Conservation (phyloP, 2,797 vertebrate species). For the Chanos chanos region DNA sequence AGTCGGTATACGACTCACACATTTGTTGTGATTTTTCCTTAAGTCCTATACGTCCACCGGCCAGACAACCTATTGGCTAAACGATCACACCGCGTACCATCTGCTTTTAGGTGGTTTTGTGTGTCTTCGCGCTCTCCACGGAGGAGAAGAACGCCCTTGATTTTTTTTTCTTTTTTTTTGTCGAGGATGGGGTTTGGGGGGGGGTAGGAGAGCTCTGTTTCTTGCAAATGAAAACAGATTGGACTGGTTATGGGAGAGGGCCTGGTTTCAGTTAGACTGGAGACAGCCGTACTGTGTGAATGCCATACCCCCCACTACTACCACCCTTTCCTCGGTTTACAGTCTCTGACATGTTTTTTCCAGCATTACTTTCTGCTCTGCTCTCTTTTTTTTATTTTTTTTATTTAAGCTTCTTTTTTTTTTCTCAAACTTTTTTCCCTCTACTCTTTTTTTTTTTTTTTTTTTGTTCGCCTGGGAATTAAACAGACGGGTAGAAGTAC, state of each 20-base stretch:
- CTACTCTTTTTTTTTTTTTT: neutral
- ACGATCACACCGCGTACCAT: no score
- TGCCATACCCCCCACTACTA: slow-evolving; percentile 65
- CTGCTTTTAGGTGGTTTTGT: no score
- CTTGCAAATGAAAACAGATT: slow-evolving; percentile 70
- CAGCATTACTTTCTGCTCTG: slow-evolving; percentile 48
- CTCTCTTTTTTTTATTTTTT: slow-evolving; percentile 26
- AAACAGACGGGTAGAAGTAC: slow-evolving; percentile 38
- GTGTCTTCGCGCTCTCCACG: no score
- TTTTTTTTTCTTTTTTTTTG: no score
- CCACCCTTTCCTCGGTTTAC: slow-evolving; percentile 53
- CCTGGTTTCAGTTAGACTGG: slow-evolving; percentile 92
- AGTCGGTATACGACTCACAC: no score
- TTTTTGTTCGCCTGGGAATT: slow-evolving; percentile 36
- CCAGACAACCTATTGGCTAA: no score
- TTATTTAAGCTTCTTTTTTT: slow-evolving; percentile 21
- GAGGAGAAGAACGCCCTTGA: no score
- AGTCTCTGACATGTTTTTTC: slow-evolving; percentile 60
- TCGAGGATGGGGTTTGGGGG: slow-evolving; percentile 22
- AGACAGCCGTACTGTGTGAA: slow-evolving; percentile 87
- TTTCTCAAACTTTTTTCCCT: slow-evolving; percentile 10
- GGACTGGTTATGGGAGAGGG: slow-evolving; percentile 81
- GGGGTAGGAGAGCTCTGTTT: slow-evolving; percentile 45
- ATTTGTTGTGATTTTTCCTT: no score
- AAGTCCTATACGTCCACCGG: no score